These are phyloP conservation scores for Geophilus truncorum DNA, from an alignment of 2,888 invertebrate genomes.

Conservation along the genomic window DNA sequence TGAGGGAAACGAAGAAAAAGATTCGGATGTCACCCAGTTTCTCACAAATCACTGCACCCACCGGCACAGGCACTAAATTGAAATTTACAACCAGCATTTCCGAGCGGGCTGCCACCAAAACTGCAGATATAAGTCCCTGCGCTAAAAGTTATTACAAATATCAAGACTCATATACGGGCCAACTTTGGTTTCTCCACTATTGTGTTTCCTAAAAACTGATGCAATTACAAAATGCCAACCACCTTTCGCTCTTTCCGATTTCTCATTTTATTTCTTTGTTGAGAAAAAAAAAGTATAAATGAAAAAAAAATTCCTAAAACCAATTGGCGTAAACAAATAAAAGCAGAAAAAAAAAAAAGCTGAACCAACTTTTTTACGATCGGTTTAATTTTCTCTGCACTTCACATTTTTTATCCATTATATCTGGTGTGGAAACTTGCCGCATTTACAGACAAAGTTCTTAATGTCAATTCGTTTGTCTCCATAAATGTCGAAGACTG, in stretches of 20 bases:
- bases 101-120: slow-evolving; percentile 25
- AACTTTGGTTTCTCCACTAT: slow-evolving; percentile 21
- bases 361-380: neutral
- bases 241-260: neutral
- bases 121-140: slow-evolving; percentile 13
- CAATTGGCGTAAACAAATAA: neutral
- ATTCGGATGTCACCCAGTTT: slow-evolving; percentile 23
- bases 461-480: slow-evolving; percentile 9
- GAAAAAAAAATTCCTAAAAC: neutral
- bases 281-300: neutral
- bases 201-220: neutral
- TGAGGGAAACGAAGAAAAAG: slow-evolving; percentile 24
- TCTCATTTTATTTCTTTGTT: neutral
- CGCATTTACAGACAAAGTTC: slow-evolving; percentile 1
- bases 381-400: slow-evolving; percentile 6
- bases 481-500: neutral
- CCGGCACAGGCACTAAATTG: slow-evolving; percentile 21
- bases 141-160: slow-evolving; percentile 27
- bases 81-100: slow-evolving; percentile 27
- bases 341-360: neutral
- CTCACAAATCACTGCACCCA: slow-evolving; percentile 27
- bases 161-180: slow-evolving; percentile 13
- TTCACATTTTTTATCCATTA: neutral
- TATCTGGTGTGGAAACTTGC: neutral
- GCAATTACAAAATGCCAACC: neutral